phyloP scores from a whole-genome alignment of 2,113 vertebrate species.

The Menidia beryllina region DNA sequence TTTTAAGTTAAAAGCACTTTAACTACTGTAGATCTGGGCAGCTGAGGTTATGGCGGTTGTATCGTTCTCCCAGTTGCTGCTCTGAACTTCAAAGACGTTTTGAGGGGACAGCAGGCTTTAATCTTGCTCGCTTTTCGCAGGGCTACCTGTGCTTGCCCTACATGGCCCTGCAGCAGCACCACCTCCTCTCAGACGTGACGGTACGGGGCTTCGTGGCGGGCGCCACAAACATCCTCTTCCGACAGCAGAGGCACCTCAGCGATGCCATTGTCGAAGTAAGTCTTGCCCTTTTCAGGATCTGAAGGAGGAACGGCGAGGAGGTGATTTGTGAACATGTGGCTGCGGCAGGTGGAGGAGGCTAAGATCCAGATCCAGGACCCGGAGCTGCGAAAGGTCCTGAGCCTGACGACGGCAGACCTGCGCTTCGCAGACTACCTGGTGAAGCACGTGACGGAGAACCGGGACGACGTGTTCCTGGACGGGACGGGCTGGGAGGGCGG shows the following conservation, averaged over 20 bases:
- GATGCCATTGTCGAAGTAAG: constrained; percentile 93
- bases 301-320: too few relatives aligned
- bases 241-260: constrained; percentile 95
- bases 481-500: constrained; percentile 99
- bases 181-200: constrained; percentile 93
- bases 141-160: constrained; percentile 97
- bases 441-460: constrained; percentile 94
- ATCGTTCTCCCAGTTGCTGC: too few relatives aligned
- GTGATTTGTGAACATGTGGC: too few relatives aligned
- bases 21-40: too few relatives aligned
- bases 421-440: constrained; percentile 95
- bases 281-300: neutral
- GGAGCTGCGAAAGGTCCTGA: constrained; percentile 89
- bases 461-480: constrained; percentile 95
- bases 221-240: constrained; percentile 97
- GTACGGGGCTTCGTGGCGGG: constrained; percentile 95
- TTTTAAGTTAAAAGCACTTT: too few relatives aligned
- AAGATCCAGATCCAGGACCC: constrained; percentile 91
- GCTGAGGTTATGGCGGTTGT: too few relatives aligned
- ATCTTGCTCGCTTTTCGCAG: constrained; percentile 78
- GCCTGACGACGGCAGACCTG: constrained; percentile 93
- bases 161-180: constrained; percentile 98
- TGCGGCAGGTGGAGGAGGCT: constrained; percentile 90
- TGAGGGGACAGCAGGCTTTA: too few relatives aligned
- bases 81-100: too few relatives aligned